Evolutionary conservation across 1,140 invertebrate species (phyloP), one percentile per base, ranked within the genome.

Genomic region (Papilio glaucus): DNA sequence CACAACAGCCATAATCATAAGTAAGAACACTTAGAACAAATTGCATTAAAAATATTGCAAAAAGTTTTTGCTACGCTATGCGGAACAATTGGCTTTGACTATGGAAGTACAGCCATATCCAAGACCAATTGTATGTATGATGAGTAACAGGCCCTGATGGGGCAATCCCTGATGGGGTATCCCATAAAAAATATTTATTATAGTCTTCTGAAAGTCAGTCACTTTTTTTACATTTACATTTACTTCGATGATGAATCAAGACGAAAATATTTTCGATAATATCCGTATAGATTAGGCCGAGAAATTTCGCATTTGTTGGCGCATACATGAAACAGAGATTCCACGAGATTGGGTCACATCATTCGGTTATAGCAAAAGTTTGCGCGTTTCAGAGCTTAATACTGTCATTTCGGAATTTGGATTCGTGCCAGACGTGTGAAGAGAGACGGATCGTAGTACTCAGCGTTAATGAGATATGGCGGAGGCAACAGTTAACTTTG

Each of bases 351-450:
- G 45, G 67, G 67, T 69, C 67, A 69, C 67, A 69, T 69, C 45
- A 69, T 69, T 69, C 67, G 26, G 24, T 69, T 69, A 69, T 69
- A 21, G 67, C 69, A 63, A 78, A 82, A 85, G 72, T 85, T 85
- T 77, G 45, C 71, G 78, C 67, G 77, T 77, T 73, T 74, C 72
- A 73, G 71, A 45, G 72, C 63, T 77, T 82, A 75, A 79, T 76
- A 79, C 72, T 80, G 77, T 77, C 81, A 80, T 76, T 73, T 70
- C 77, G 74, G 72, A 79, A 71, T 41, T 82, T 85, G 83, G 83
- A 78, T 72, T 76, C 68, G 72, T 49, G 83, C 83, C 83, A 85
- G 80, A 77, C 53, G 45, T 75, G 39, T 70, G 72, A 79, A 78
- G 78, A 82, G 77, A 81, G 80, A 82, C 42, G 45, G 42, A 69